These are phyloP conservation scores for Cottoperca gobio DNA, from an alignment of 2,797 vertebrate genomes.

Conservation along the genomic window DNA sequence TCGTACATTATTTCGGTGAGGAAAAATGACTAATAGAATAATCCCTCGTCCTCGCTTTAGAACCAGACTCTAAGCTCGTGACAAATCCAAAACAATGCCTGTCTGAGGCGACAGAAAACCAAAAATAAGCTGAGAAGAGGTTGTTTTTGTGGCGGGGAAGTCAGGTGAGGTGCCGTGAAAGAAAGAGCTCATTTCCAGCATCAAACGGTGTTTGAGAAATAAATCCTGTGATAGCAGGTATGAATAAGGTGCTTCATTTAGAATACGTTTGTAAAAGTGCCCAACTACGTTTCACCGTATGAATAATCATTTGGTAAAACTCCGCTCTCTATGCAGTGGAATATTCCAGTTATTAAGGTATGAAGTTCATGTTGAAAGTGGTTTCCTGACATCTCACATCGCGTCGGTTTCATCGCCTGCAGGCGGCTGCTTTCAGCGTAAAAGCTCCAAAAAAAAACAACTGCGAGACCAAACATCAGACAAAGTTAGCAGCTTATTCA, in stretches of 20 bases:
- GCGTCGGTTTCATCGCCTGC: background rate
- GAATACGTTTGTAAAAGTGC: slow-evolving; percentile 27
- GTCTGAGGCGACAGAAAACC: slow-evolving; percentile 16
- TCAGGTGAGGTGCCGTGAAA: slow-evolving; percentile 26
- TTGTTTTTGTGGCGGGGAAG: slow-evolving; percentile 1
- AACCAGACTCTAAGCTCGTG: slow-evolving; percentile 17
- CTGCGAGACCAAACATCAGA: background rate
- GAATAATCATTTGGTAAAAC: slow-evolving; percentile 40
- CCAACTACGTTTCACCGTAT: slow-evolving; percentile 13
- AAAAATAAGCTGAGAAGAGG: slow-evolving; percentile 19
- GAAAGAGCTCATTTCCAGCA: slow-evolving; percentile 17
- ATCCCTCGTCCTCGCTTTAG: slow-evolving; percentile 47
- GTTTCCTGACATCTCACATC: background rate
- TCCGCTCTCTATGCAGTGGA: background rate
- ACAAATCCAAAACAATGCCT: slow-evolving; percentile 53
- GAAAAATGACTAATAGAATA: slow-evolving; percentile 64
- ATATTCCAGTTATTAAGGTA: slow-evolving; percentile 5
- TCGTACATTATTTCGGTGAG: slow-evolving; percentile 34
- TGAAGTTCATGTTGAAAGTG: background rate
- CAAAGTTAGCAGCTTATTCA: background rate
- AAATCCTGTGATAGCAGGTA: slow-evolving; percentile 22
- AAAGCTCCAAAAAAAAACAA: background rate
- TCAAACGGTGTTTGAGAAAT: slow-evolving; percentile 4
- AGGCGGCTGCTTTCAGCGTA: rapidly evolving
- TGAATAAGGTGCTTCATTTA: slow-evolving; percentile 18